Evolutionary conservation across 1,140 invertebrate species (phyloP).

Genomic region (Leptonema lineaticorne): DNA sequence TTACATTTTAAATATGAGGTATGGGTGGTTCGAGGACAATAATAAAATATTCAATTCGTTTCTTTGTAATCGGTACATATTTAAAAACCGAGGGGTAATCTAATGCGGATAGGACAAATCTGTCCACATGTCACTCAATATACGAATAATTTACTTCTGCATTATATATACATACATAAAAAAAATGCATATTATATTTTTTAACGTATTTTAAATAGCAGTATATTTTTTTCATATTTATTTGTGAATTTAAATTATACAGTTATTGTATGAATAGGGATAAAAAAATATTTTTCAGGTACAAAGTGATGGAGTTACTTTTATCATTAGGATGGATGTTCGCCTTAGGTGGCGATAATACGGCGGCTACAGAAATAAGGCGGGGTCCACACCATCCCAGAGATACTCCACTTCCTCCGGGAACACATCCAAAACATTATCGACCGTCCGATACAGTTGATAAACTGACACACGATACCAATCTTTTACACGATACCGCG

Average conservation of each 20-base stretch:
- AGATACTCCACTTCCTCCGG: constrained; percentile 54
- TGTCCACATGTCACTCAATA: constrained; percentile 21
- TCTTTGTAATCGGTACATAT: neutral
- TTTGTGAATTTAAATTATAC: neutral
- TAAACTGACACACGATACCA: constrained; percentile 65
- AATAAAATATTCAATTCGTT: constrained; percentile 20
- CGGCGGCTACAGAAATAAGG: constrained; percentile 43
- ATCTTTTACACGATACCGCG: constrained; percentile 69
- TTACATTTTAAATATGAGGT: constrained; percentile 14
- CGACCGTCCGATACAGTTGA: constrained; percentile 48
- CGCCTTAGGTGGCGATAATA: constrained; percentile 25
- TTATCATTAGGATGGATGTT: constrained; percentile 50
- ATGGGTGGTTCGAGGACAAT: no score
- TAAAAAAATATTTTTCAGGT: neutral
- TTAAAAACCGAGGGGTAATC: constrained; percentile 19
- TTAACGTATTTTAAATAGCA: no score
- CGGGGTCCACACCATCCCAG: constrained; percentile 75
- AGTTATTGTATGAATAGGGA: no score
- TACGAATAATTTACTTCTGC: neutral
- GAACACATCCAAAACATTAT: constrained; percentile 62
- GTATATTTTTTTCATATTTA: no score
- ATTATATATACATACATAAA: neutral
- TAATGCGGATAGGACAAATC: constrained; percentile 19
- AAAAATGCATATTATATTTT: neutral
- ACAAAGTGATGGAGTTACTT: constrained; percentile 30